Percentiles rank a stretch among this genome's conserved stretches.
These are phyloP conservation scores for Sandelia bainsii DNA, from an alignment of 2,797 vertebrate genomes.

Conservation along the genomic window DNA sequence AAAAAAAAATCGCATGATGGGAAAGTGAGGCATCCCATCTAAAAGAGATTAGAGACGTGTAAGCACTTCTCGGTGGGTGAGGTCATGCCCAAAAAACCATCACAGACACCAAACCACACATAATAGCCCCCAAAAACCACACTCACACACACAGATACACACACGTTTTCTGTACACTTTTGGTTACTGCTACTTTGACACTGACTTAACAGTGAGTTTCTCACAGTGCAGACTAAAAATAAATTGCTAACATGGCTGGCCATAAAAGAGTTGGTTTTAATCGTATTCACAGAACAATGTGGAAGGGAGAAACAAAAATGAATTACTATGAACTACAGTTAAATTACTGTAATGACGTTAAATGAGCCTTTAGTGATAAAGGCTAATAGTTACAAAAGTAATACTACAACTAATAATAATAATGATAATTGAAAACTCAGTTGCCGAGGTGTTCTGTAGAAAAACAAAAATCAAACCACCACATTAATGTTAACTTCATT, in stretches of 20 bases:
- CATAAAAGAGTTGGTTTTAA: neutral
- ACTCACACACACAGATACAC: constrained; percentile 11
- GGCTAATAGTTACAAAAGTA: too few relatives aligned
- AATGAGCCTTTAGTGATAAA: neutral
- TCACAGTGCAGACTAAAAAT: neutral
- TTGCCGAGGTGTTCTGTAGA: neutral
- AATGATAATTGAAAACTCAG: neutral
- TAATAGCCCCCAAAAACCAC: constrained; percentile 41
- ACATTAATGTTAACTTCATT: neutral
- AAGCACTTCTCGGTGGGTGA: constrained; percentile 80
- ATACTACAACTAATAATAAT: neutral
- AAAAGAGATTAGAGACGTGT: constrained; percentile 85
- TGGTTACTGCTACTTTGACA: neutral
- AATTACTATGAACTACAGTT: neutral
- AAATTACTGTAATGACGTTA: neutral
- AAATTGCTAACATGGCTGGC: neutral
- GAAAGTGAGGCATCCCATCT: constrained; percentile 80
- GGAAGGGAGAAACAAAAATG: neutral
- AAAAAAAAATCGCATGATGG: constrained; percentile 71
- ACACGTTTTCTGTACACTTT: neutral
- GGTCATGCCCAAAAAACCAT: constrained; percentile 78
- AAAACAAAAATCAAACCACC: neutral
- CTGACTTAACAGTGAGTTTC: constrained; percentile 16
- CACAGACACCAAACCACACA: constrained; percentile 59
- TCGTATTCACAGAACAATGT: neutral